Conservation (phyloP, 2,888 invertebrate genomes). For the Drosophila nr. perissopoda region DNA sequence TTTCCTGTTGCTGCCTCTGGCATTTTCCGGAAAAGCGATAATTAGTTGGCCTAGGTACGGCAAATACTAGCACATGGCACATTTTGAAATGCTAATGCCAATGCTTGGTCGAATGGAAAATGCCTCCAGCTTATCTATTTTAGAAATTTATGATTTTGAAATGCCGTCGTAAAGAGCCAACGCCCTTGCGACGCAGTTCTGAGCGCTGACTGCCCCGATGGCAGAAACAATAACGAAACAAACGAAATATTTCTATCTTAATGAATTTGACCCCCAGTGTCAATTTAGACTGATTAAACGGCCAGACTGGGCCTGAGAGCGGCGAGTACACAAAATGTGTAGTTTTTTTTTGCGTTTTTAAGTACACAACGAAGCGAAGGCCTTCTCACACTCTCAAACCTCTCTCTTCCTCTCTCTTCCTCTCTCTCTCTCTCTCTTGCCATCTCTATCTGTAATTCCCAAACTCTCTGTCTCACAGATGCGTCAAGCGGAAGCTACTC, state of each 20-base stretch:
- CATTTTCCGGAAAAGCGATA: constrained; percentile 44
- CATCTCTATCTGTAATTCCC: background rate
- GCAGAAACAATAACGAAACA: constrained; percentile 62
- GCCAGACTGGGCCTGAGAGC: constrained; percentile 55
- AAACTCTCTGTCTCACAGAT: constrained; percentile 1
- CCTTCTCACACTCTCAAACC: background rate
- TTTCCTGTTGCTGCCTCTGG: constrained; percentile 41
- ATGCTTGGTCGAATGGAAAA: constrained; percentile 29
- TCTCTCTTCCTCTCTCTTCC: too few relatives aligned
- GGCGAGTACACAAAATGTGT: constrained; percentile 8
- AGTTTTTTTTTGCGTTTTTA: constrained; percentile 22
- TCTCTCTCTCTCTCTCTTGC: background rate
- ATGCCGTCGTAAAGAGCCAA: constrained; percentile 41
- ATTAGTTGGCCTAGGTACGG: constrained; percentile 38
- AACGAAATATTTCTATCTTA: constrained; percentile 74
- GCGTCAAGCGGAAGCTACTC: constrained; percentile 31
- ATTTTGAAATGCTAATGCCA: constrained; percentile 24
- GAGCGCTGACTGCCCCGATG: constrained; percentile 14
- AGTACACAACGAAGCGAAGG: constrained; percentile 13
- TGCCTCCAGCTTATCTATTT: constrained; percentile 57
- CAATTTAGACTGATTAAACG: constrained; percentile 84
- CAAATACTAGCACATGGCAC: constrained; percentile 25
- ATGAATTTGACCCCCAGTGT: constrained; percentile 84
- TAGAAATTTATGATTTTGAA: constrained; percentile 45
- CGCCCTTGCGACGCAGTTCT: constrained; percentile 45